Evolutionary conservation across 2,888 invertebrate species (phyloP).

Genomic region (Caenorhabditis sinica): DNA sequence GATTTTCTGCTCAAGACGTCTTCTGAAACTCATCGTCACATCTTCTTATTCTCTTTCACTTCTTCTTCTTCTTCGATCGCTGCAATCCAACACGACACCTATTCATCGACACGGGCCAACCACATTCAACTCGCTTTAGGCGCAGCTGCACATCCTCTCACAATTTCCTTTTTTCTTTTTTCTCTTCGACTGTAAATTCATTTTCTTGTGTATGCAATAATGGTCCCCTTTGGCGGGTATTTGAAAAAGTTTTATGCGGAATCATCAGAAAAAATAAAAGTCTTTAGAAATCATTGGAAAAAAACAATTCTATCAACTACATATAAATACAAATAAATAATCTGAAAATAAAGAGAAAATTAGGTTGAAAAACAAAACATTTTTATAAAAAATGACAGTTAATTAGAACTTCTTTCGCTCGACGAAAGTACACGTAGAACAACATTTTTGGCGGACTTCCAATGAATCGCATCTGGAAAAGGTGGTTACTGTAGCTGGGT

Average conservation of each 20-base stretch:
- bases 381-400: constrained; percentile 22
- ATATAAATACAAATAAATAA: constrained; percentile 19
- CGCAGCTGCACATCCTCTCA: constrained; percentile 31
- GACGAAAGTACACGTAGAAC: constrained; percentile 75
- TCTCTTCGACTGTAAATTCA: constrained; percentile 18
- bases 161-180: constrained; percentile 1
- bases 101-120: constrained; percentile 37
- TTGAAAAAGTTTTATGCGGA: constrained; percentile 35
- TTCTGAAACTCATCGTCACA: constrained; percentile 4
- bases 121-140: constrained; percentile 49
- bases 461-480: constrained; percentile 78
- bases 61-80: constrained; percentile 41
- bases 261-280: neutral
- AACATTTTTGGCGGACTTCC: constrained; percentile 79
- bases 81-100: constrained; percentile 50
- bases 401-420: constrained; percentile 60
- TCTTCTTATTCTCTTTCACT: constrained; percentile 42
- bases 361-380: constrained; percentile 6
- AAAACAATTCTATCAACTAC: constrained; percentile 37
- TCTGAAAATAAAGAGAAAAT: neutral
- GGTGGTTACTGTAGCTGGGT: constrained; percentile 22
- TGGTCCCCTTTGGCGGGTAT: constrained; percentile 41
- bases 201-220: constrained; percentile 42
- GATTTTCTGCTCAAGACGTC: constrained; percentile 2
- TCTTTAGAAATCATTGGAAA: constrained; percentile 21